Evolutionary conservation across 2,113 vertebrate species (phyloP), one percentile per base, ranked within the genome.

Genomic region (Thamnophis sirtalis): DNA sequence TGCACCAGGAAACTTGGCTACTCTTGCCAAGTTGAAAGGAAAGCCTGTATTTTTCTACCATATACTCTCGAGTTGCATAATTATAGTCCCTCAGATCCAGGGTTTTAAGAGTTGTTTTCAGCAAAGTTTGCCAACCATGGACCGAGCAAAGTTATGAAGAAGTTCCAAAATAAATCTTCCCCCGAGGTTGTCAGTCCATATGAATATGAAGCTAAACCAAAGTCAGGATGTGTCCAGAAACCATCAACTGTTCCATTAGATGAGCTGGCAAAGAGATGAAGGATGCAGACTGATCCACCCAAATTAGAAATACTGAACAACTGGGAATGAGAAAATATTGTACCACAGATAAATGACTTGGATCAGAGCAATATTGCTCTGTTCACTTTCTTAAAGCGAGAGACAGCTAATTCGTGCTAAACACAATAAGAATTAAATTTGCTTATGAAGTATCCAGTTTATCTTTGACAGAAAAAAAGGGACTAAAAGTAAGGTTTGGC

Each of bases 161-260:
- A 91, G 89, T 80, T 96, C 95, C 96, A 97, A 96, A 96, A 95
- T 91, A 97, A 97, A 92, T 86, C 38, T 53, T 33, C 33, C 49
- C 28, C n/a, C 3, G 55, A 89, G 54, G 94, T 93, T 60, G 94
- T 94, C 89, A 94, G 94, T 56, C 88, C 93, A 92, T 90, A 90
- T 89, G 93, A 95, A 93, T 86, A 87, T 92, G 94, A 92, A 93
- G 94, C 94, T 95, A 95, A 92, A 92, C 91, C 90, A 92, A 86
- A 94, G 93, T 92, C 90, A 54, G 87, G 95, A 94, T 91, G 73
- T 90, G 88, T 1, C 0, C 73, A 91, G 56, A 89, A 93, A 93
- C 68, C 51, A 95, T 84, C 86, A 63, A 80, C 43, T 95, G 48
- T 87, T 55, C 53, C 17, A 51, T 56, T 94, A 54, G 5, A 88